phyloP scores from a whole-genome alignment of 2,113 vertebrate species.

The Vanacampus margaritifer region DNA sequence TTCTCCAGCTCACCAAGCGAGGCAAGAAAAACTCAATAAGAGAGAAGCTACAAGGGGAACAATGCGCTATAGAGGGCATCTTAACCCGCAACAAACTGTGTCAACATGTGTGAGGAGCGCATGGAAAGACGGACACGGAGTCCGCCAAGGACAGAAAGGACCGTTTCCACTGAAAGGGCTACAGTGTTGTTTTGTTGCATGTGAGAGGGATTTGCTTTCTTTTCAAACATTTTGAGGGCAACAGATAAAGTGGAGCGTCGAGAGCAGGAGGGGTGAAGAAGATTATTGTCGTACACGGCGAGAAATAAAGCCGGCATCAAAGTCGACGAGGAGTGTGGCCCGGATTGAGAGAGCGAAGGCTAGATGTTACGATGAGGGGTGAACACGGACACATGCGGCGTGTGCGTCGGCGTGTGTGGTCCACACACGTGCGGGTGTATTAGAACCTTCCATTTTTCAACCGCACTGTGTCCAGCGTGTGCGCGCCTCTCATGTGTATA shows the following conservation, averaged over 20 bases:
- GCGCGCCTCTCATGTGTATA: constrained; percentile 67
- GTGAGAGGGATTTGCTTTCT: constrained; percentile 73
- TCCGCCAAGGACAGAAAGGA: constrained; percentile 48
- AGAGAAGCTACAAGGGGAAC: constrained; percentile 87
- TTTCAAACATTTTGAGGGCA: constrained; percentile 73
- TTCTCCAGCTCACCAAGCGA: constrained; percentile 60
- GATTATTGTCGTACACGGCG: constrained; percentile 70
- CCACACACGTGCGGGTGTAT: constrained; percentile 69
- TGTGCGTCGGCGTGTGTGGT: constrained; percentile 40
- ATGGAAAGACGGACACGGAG: constrained; percentile 69
- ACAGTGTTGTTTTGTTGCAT: constrained; percentile 79
- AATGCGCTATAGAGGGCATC: constrained; percentile 89
- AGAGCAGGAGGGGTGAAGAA: constrained; percentile 64
- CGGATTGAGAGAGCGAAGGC: constrained; percentile 54
- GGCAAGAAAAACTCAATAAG: constrained; percentile 78
- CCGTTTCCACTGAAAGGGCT: constrained; percentile 85
- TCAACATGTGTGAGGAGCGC: constrained; percentile 87
- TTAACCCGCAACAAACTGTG: constrained; percentile 88
- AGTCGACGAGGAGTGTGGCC: constrained; percentile 57
- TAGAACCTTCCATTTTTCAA: constrained; percentile 53
- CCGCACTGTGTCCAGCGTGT: constrained; percentile 52
- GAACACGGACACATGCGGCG: constrained; percentile 52
- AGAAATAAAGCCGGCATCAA: constrained; percentile 54
- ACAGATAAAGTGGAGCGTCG: constrained; percentile 62
- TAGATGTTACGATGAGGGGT: constrained; percentile 50